Evolutionary conservation across 2,797 vertebrate genomes (phyloP).

Genomic region (Typhlichthys subterraneus): DNA sequence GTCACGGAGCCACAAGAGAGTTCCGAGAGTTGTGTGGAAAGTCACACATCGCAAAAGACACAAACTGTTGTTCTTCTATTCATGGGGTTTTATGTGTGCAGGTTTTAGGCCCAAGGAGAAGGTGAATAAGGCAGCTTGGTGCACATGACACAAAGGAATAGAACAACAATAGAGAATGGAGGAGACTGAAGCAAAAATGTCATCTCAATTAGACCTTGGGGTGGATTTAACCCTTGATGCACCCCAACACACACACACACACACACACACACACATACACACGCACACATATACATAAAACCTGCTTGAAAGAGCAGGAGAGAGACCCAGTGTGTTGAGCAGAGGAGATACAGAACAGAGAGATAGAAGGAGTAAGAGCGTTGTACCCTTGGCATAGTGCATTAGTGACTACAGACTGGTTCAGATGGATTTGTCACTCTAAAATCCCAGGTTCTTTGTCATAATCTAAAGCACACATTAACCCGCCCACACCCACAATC

Average conservation of each 20-base stretch:
- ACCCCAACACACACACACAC: not conserved
- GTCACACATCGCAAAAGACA: slow-evolving; percentile 29
- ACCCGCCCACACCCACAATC: slow-evolving; percentile 7
- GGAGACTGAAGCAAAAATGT: slow-evolving; percentile 56
- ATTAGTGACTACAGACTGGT: slow-evolving; percentile 21
- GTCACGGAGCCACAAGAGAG: slow-evolving; percentile 35
- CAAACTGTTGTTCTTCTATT: slow-evolving; percentile 46
- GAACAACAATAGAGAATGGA: slow-evolving; percentile 49
- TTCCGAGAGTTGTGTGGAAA: slow-evolving; percentile 27
- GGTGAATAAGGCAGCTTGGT: slow-evolving; percentile 35
- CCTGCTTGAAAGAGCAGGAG: slow-evolving; percentile 6
- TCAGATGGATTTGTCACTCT: slow-evolving; percentile 36
- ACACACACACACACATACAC: not conserved
- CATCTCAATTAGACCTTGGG: slow-evolving; percentile 59
- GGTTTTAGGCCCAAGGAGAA: slow-evolving; percentile 49
- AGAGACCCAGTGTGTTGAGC: slow-evolving; percentile 7
- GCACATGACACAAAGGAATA: slow-evolving; percentile 49
- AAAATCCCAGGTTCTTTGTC: slow-evolving; percentile 15
- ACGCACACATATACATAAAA: no score
- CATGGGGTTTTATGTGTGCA: slow-evolving; percentile 54
- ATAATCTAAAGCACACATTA: slow-evolving; percentile 17
- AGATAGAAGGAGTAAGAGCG: slow-evolving; percentile 19
- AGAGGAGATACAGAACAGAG: slow-evolving; percentile 13
- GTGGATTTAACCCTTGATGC: slow-evolving; percentile 34
- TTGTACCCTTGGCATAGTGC: slow-evolving; percentile 51